A percentile compares a stretch with the other conserved stretches of the same genome.
Evolutionary conservation across 2,113 vertebrate species (phyloP).

Genomic region (Hypomesus transpacificus): DNA sequence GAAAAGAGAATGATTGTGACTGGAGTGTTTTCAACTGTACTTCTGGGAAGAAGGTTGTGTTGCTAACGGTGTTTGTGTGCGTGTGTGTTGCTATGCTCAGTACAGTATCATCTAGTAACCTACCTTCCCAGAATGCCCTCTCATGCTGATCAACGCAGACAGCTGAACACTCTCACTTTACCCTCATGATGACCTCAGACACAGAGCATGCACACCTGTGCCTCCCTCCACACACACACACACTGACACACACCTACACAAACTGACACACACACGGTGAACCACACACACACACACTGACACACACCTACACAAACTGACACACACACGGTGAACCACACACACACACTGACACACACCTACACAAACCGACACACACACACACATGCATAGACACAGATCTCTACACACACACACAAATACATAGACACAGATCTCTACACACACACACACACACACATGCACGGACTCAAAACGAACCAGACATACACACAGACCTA

Average conservation of each 20-base stretch:
- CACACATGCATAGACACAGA: conserved; percentile 9
- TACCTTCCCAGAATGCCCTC: conserved; percentile 50
- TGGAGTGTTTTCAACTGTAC: not conserved
- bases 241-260: not conserved
- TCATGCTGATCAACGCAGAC: conserved; percentile 65
- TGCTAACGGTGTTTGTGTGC: conserved; percentile 8
- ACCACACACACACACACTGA: conserved; percentile 5
- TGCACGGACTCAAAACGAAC: conserved; percentile 69
- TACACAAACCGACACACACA: conserved; percentile 12
- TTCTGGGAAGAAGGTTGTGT: conserved; percentile 17
- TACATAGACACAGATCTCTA: conserved; percentile 26
- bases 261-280: not conserved
- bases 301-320: conserved; percentile 52
- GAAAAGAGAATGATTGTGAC: conserved; percentile 6
- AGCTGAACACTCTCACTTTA: conserved; percentile 78
- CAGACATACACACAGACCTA: conserved; percentile 70
- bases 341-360: conserved; percentile 72
- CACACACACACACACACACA: conserved; percentile 61
- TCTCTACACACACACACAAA: conserved; percentile 1
- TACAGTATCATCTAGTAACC: conserved; percentile 36
- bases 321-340: conserved; percentile 46
- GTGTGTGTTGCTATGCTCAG: conserved; percentile 50
- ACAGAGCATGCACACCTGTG: conserved; percentile 73
- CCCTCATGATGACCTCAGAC: conserved; percentile 66
- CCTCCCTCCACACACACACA: conserved; percentile 32